Conservation (phyloP, 1,140 invertebrate genomes). For the roundworm (Caenorhabditis elegans) region WBcel235 BX284606.5:7068001-7068500, state of each 20-base stretch:
- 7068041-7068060: constrained; percentile 86
- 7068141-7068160: constrained; percentile 77
- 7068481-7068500: constrained; percentile 5
- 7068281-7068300: constrained; percentile 65
- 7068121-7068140: constrained; percentile 82
- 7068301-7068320: not conserved
- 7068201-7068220: constrained; percentile 82
- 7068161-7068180: constrained; percentile 75
- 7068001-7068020: constrained; percentile 82
- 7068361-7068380: too few relatives aligned
- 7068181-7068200: constrained; percentile 91
- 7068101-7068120: constrained; percentile 90
- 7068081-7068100: constrained; percentile 88
- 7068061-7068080: constrained; percentile 78
- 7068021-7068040: constrained; percentile 91
- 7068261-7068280: constrained; percentile 80
- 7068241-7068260: constrained; percentile 85
- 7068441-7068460: not conserved
- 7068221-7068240: constrained; percentile 86
- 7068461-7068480: not conserved
- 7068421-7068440: constrained; percentile 2
- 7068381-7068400: too few relatives aligned
- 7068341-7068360: not conserved
- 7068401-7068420: not conserved
- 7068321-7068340: too few relatives aligned